A percentile compares a stretch with the other conserved stretches of the same genome.
These are phyloP conservation scores for Sciurus niger DNA, from an alignment of 2,113 vertebrate genomes.

Conservation along the genomic window DNA sequence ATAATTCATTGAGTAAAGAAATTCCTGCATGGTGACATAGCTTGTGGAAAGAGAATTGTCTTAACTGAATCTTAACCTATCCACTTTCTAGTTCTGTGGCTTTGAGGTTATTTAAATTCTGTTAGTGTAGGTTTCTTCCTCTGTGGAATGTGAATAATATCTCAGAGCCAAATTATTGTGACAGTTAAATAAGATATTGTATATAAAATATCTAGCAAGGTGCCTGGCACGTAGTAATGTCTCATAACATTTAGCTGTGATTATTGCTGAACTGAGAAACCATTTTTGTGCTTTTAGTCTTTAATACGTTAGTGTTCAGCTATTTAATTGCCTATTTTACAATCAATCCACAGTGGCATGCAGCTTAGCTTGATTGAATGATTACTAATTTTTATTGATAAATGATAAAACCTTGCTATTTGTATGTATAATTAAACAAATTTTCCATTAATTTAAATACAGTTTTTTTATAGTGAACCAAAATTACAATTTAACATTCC, in stretches of 20 bases:
- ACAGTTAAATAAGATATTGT: background rate
- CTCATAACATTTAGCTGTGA: background rate
- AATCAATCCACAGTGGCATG: background rate
- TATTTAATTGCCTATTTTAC: background rate
- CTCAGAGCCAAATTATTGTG: background rate
- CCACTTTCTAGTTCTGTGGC: background rate
- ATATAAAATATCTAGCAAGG: background rate
- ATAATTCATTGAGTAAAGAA: background rate
- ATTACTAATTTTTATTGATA: conserved; percentile 5
- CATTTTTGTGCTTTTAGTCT: background rate
- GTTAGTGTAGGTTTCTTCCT: background rate
- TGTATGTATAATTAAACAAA: background rate
- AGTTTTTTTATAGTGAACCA: background rate
- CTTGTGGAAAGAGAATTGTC: background rate
- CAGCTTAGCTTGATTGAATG: background rate
- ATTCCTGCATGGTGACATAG: background rate
- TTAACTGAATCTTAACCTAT: background rate
- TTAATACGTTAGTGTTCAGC: background rate
- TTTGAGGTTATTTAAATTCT: background rate
- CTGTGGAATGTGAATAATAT: background rate
- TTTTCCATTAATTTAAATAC: conserved; percentile 11
- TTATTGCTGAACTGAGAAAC: background rate
- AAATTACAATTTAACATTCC: background rate
- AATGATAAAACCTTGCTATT: background rate
- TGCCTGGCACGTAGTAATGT: background rate